A percentile compares a stretch with the other conserved stretches of the same genome.
Conservation (phyloP, 2,888 invertebrate genomes). For the Aradus depressus region DNA sequence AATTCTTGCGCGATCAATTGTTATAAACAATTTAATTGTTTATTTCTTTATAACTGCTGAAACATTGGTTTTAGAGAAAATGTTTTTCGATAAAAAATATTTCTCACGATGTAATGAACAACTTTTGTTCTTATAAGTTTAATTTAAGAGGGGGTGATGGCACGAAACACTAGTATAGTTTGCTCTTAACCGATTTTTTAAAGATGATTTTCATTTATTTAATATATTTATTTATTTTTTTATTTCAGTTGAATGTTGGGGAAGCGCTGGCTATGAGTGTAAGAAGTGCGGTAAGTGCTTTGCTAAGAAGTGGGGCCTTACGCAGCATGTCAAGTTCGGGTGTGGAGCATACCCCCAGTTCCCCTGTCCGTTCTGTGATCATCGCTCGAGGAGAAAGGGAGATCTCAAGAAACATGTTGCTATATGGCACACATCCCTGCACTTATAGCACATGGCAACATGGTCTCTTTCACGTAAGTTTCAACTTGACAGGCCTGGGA, state of each 20-base stretch:
- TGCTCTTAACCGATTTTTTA: not conserved
- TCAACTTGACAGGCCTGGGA: too few relatives aligned
- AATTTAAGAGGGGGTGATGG: too few relatives aligned
- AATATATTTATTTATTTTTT: not conserved
- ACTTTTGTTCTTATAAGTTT: too few relatives aligned
- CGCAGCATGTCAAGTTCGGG: constrained; percentile 22
- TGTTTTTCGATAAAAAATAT: too few relatives aligned
- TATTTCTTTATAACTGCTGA: too few relatives aligned
- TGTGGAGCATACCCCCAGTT: constrained; percentile 33
- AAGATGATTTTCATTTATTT: not conserved
- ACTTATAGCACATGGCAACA: too few relatives aligned
- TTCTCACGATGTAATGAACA: too few relatives aligned
- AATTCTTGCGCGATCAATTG: too few relatives aligned
- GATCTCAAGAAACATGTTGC: constrained; percentile 17
- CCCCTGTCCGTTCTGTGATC: constrained; percentile 37
- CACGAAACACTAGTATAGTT: too few relatives aligned
- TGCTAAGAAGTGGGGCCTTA: constrained; percentile 9
- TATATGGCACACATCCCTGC: constrained; percentile 7
- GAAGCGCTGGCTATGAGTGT: not conserved
- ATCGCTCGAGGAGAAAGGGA: constrained; percentile 39
- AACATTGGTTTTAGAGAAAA: too few relatives aligned
- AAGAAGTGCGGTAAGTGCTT: constrained; percentile 4
- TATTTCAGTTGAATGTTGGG: not conserved
- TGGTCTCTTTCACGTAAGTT: too few relatives aligned
- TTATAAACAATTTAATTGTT: too few relatives aligned